phyloP scores from a whole-genome alignment of 2,113 vertebrate species.

The Tichodroma muraria region DNA sequence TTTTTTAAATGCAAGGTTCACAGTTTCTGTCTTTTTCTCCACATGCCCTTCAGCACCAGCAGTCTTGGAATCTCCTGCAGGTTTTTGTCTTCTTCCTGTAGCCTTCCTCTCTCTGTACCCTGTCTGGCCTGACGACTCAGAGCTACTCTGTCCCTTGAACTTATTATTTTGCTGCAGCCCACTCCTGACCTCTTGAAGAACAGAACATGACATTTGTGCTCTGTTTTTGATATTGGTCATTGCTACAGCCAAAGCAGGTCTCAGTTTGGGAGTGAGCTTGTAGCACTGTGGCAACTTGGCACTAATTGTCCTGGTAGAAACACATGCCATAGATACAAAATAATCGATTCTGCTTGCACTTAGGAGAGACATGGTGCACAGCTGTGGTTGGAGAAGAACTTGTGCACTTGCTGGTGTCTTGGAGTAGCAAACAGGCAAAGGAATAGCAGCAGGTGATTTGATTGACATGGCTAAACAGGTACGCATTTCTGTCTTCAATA shows the following conservation, averaged over 20 bases:
- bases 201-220: background rate
- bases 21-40: background rate
- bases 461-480: background rate
- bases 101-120: background rate
- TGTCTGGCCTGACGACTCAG: background rate
- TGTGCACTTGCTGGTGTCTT: background rate
- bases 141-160: background rate
- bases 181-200: background rate
- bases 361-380: background rate
- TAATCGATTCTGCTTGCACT: background rate
- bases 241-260: background rate
- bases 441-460: background rate
- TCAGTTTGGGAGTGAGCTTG: background rate
- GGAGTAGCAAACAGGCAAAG: background rate
- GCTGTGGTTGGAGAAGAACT: background rate
- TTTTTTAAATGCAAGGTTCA: background rate
- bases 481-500: background rate
- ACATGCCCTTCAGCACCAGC: background rate
- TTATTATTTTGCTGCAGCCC: background rate
- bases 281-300: background rate
- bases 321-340: background rate
- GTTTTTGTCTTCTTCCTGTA: background rate
- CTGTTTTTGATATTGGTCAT: background rate
- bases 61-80: background rate
- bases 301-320: background rate